Conservation (phyloP, 2,113 vertebrate genomes). For the Rafetus swinhoei region DNA sequence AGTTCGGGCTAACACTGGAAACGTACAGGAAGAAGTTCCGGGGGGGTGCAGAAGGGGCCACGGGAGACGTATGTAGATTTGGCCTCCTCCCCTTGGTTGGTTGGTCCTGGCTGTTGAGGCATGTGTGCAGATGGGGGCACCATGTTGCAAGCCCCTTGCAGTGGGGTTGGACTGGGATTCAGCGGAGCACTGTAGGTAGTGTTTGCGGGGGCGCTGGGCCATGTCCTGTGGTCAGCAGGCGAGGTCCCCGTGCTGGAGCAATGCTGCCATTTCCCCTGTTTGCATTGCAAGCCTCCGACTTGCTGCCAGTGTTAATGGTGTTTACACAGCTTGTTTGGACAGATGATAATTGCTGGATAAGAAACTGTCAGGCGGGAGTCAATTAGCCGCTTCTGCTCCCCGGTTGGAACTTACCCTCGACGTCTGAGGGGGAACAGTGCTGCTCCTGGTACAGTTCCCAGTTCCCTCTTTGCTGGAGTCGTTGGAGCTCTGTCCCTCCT, state of each 20-base stretch:
- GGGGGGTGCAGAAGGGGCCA: too few relatives aligned
- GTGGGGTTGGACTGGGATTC: rapidly evolving
- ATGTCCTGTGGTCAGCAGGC: neutral
- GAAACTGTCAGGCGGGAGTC: conserved; percentile 61
- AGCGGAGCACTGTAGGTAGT: neutral
- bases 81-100: neutral
- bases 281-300: conserved; percentile 28
- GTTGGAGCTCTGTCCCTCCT: conserved; percentile 11
- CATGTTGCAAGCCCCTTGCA: rapidly evolving
- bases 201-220: neutral
- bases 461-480: neutral
- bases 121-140: neutral
- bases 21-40: too few relatives aligned
- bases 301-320: neutral
- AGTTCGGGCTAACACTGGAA: too few relatives aligned
- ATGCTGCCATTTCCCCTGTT: conserved; percentile 27
- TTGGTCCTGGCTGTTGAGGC: neutral
- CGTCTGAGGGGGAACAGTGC: conserved; percentile 47
- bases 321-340: conserved; percentile 62
- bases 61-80: too few relatives aligned
- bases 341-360: conserved; percentile 54
- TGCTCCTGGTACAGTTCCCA: neutral
- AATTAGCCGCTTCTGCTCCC: conserved; percentile 48
- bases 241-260: neutral
- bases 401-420: neutral